Evolutionary conservation across 2,113 vertebrate genomes (phyloP).

Genomic region (Tenebrosternarchus preto): DNA sequence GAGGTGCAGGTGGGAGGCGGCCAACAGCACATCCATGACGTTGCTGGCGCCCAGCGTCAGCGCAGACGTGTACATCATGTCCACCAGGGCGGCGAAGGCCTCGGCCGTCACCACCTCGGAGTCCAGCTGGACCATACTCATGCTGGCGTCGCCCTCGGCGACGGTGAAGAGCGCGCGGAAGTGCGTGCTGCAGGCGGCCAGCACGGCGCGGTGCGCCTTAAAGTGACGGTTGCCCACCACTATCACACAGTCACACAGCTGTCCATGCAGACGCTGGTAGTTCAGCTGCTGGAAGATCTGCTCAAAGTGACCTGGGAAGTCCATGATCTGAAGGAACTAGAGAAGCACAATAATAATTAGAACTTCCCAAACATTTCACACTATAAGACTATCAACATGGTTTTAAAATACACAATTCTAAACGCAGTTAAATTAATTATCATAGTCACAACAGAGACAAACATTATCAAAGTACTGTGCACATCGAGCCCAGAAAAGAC

Average conservation of each 20-base stretch:
- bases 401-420: too few species aligned
- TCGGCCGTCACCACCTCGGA: conserved; percentile 96
- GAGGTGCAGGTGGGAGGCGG: conserved; percentile 94
- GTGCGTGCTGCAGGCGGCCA: conserved; percentile 96
- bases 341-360: background rate
- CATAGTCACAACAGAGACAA: too few species aligned
- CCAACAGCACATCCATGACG: conserved; percentile 94
- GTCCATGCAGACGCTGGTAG: conserved; percentile 92
- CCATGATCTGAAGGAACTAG: conserved; percentile 80
- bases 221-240: conserved; percentile 94
- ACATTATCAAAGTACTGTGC: too few species aligned
- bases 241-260: conserved; percentile 95
- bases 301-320: conserved; percentile 97
- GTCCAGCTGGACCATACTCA: conserved; percentile 97
- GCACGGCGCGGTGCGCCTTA: conserved; percentile 92
- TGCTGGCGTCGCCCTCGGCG: conserved; percentile 87
- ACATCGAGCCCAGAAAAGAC: too few species aligned
- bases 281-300: conserved; percentile 98
- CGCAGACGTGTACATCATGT: conserved; percentile 99
- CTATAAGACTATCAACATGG: too few species aligned
- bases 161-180: conserved; percentile 95
- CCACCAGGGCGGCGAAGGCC: conserved; percentile 92
- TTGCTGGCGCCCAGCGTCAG: conserved; percentile 97
- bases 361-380: too few species aligned
- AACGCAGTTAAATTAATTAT: too few species aligned